These are phyloP conservation scores for Argynnis bischoffii DNA, from an alignment of 2,888 invertebrate species.

Conservation along the genomic window DNA sequence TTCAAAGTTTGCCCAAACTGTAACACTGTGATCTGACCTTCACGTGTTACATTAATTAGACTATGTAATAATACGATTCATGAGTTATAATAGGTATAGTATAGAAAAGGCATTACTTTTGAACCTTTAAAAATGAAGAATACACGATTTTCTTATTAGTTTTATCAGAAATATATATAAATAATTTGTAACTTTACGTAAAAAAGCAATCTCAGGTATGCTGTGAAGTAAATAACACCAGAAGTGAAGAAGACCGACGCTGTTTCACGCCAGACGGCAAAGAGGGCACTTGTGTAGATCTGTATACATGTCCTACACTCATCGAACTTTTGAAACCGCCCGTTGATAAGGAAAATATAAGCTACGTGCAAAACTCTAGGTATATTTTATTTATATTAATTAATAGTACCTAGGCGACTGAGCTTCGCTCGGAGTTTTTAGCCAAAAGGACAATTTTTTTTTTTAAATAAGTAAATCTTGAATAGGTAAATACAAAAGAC, in stretches of 20 bases:
- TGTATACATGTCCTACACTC: conserved; percentile 47
- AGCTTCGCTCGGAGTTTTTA: too few relatives aligned
- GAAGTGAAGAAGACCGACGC: conserved; percentile 2
- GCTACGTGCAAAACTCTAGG: conserved; percentile 45
- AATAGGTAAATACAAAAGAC: too few relatives aligned
- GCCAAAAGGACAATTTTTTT: too few relatives aligned
- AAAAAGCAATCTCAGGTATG: conserved; percentile 52
- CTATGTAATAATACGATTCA: too few relatives aligned
- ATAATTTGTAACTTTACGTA: too few relatives aligned
- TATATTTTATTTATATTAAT: conserved; percentile 30
- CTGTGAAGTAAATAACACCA: conserved; percentile 42
- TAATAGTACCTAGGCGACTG: too few relatives aligned
- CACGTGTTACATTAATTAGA: too few relatives aligned
- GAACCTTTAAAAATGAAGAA: background rate
- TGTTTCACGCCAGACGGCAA: conserved; percentile 51
- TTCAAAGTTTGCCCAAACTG: too few relatives aligned
- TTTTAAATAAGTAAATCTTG: too few relatives aligned
- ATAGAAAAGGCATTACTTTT: too few relatives aligned
- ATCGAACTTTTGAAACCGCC: conserved; percentile 39
- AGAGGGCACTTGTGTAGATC: conserved; percentile 46
- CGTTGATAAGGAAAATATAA: conserved; percentile 18
- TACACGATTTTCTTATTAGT: background rate
- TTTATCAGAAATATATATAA: background rate
- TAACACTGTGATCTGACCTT: too few relatives aligned
- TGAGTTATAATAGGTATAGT: too few relatives aligned